Conservation (phyloP, 1,140 invertebrate species). For the Drosophila trapezifrons region DNA sequence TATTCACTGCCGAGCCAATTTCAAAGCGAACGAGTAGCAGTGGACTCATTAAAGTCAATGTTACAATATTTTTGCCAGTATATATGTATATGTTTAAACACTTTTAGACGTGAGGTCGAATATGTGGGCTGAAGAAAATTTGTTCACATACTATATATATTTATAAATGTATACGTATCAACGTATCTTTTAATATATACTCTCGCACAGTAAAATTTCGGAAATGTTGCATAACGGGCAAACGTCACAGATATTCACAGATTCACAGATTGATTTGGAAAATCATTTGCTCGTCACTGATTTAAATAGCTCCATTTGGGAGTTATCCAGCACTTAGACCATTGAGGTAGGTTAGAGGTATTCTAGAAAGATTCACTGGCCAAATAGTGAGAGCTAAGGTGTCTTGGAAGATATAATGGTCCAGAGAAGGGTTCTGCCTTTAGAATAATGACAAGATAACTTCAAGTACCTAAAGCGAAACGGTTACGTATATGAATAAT, state of each 20-base stretch:
- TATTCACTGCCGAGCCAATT: constrained; percentile 49
- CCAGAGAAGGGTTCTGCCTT: neutral
- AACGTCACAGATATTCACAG: constrained; percentile 36
- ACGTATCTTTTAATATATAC: constrained; percentile 38
- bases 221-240: constrained; percentile 69
- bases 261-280: constrained; percentile 34
- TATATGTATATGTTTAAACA: constrained; percentile 37
- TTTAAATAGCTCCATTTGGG: neutral
- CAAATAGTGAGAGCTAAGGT: neutral
- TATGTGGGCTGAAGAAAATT: constrained; percentile 48
- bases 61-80: constrained; percentile 54
- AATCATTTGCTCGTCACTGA: neutral
- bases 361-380: neutral
- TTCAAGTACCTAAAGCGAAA: constrained; percentile 63
- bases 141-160: constrained; percentile 38
- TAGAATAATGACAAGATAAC: constrained; percentile 24
- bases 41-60: constrained; percentile 51
- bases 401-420: neutral
- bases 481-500: constrained; percentile 72
- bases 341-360: constrained; percentile 1
- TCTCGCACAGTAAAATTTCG: constrained; percentile 58
- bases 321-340: constrained; percentile 3
- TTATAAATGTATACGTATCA: constrained; percentile 42
- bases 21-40: constrained; percentile 23
- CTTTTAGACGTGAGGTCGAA: constrained; percentile 54